A percentile compares a stretch with the other conserved stretches of the same genome.
Conservation (phyloP, 2,113 vertebrate genomes). For the Perccottus glenii region DNA sequence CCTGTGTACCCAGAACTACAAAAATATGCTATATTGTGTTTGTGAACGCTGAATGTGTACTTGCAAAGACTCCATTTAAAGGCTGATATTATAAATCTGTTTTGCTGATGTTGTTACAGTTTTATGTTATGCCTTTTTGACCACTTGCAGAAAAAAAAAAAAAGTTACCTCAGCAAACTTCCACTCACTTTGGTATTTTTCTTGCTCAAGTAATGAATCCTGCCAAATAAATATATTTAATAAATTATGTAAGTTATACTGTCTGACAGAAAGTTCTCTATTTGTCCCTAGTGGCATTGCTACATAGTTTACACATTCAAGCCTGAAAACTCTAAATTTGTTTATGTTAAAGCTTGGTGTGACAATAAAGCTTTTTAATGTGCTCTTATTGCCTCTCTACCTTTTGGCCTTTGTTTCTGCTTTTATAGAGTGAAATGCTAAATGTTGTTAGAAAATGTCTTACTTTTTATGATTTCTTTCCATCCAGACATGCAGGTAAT, state of each 20-base stretch:
- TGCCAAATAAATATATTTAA: constrained; percentile 80
- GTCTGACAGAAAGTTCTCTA: constrained; percentile 77
- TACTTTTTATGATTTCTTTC: no score
- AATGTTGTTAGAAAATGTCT: background rate
- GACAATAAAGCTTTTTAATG: constrained; percentile 88
- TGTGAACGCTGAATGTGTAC: constrained; percentile 82
- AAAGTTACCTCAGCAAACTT: constrained; percentile 43
- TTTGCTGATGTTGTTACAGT: constrained; percentile 79
- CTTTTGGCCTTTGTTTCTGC: background rate
- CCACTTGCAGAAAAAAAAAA: constrained; percentile 62
- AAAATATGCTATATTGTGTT: constrained; percentile 70
- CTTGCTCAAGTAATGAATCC: constrained; percentile 74
- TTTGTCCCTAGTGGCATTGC: constrained; percentile 81
- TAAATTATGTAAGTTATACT: constrained; percentile 78
- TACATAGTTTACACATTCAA: constrained; percentile 83
- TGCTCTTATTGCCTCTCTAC: constrained; percentile 37
- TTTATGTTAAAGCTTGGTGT: constrained; percentile 85
- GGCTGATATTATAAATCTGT: constrained; percentile 71
- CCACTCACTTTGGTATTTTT: constrained; percentile 66
- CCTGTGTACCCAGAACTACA: constrained; percentile 74
- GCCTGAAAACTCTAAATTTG: constrained; percentile 82
- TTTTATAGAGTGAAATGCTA: background rate
- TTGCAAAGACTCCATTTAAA: constrained; percentile 55
- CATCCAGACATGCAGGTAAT: no score
- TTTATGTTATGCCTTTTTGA: constrained; percentile 73